Conservation (phyloP, 1,140 invertebrate genomes). For the Dicyema japonicum region DNA sequence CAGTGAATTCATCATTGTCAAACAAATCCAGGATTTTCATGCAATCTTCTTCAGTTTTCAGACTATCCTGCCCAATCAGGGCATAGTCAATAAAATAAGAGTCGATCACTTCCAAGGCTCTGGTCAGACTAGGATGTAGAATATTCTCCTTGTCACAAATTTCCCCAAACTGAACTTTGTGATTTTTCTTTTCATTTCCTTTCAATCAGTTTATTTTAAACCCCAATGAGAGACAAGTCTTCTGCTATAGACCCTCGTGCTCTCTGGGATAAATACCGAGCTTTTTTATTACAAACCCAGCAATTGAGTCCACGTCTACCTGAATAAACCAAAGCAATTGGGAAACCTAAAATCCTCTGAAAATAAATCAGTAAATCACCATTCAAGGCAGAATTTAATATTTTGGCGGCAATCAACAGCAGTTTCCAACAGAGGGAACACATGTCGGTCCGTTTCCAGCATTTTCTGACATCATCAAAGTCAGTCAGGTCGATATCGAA, state of each 20-base stretch:
- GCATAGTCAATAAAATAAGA: background rate
- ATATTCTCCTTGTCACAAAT: conserved; percentile 3
- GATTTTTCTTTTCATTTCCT: background rate
- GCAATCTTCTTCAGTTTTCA: conserved; percentile 13
- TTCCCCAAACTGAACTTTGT: background rate
- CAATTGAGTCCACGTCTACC: conserved; percentile 78
- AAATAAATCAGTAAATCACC: background rate
- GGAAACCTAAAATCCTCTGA: conserved; percentile 55
- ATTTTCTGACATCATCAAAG: conserved; percentile 75
- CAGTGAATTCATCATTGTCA: conserved; percentile 10
- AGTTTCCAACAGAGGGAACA: too few relatives aligned
- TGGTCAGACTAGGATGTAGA: conserved; percentile 4
- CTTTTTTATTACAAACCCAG: conserved; percentile 63
- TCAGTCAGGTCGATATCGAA: conserved; percentile 99
- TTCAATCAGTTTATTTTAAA: too few relatives aligned
- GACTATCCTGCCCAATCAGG: conserved; percentile 8
- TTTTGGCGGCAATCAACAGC: too few relatives aligned
- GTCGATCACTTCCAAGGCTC: background rate
- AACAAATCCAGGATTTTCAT: conserved; percentile 22
- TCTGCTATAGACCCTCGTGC: conserved; percentile 39
- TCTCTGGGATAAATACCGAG: conserved; percentile 33
- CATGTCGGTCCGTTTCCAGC: conserved; percentile 26
- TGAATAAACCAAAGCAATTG: conserved; percentile 73
- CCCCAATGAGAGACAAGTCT: conserved; percentile 32
- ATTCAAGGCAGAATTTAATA: background rate